A percentile compares a stretch with the other conserved stretches of the same genome.
Conservation (phyloP, 2,797 vertebrate genomes). For the Semotilus atromaculatus region DNA sequence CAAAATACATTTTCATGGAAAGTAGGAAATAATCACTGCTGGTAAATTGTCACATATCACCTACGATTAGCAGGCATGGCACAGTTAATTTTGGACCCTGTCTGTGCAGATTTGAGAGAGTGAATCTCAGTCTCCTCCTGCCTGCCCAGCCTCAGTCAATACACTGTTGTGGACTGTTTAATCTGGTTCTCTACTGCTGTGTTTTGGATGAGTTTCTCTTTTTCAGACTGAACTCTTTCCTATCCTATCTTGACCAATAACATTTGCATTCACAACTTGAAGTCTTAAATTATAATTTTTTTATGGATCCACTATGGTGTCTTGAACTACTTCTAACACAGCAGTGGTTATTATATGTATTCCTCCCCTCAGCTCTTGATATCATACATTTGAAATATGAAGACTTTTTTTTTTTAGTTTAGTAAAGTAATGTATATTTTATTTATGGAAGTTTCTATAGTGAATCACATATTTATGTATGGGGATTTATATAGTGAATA, state of each 20-base stretch:
- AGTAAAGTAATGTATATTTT: too few relatives aligned
- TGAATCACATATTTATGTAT: not conserved
- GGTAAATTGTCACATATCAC: not conserved
- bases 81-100: not conserved
- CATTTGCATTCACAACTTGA: constrained; percentile 19
- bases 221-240: not conserved
- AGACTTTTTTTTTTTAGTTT: too few relatives aligned
- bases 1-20: not conserved
- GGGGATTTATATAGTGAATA: not conserved
- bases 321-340: constrained; percentile 16
- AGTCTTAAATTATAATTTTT: not conserved
- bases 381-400: constrained; percentile 3
- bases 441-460: not conserved
- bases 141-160: not conserved
- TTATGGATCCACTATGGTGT: not conserved
- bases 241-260: constrained; percentile 1
- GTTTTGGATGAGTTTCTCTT: constrained; percentile 23
- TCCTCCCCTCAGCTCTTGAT: not conserved
- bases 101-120: not conserved
- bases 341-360: constrained; percentile 18
- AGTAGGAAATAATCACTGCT: not conserved
- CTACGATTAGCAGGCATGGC: not conserved
- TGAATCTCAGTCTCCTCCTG: not conserved
- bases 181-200: constrained; percentile 11
- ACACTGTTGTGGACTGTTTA: constrained; percentile 6